Evolutionary conservation across 2,797 vertebrate genomes (phyloP).

Genomic region (Poecilia gillii): DNA sequence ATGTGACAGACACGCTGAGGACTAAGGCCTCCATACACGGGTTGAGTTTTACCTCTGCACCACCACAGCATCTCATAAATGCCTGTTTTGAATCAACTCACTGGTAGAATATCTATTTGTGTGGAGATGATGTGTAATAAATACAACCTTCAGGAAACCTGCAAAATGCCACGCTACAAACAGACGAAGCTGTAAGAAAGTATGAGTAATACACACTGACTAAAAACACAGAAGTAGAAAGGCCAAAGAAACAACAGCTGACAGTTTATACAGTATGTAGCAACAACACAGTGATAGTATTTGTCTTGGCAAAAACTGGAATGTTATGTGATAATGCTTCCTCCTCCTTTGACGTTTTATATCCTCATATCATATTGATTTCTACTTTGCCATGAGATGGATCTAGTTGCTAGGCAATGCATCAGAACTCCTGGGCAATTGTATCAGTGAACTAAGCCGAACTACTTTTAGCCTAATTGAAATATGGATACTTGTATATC

Average conservation of each 20-base stretch:
- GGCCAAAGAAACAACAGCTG: neutral
- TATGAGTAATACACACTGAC: neutral
- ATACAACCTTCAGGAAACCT: neutral
- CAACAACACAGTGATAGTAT: neutral
- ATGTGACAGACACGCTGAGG: too few relatives aligned
- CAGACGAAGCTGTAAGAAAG: neutral
- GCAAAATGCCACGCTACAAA: neutral
- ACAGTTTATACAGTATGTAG: neutral
- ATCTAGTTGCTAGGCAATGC: conserved; percentile 3
- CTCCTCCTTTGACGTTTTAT: neutral
- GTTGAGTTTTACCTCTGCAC: too few relatives aligned
- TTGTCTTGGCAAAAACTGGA: neutral
- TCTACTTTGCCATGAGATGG: neutral
- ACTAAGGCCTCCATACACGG: too few relatives aligned
- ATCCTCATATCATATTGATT: conserved; percentile 2
- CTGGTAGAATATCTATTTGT: neutral
- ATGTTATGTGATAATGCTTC: neutral
- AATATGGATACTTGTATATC: neutral
- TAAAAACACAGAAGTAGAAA: neutral
- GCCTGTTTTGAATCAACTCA: neutral
- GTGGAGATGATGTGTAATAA: neutral
- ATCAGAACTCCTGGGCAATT: neutral
- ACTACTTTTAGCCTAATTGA: neutral
- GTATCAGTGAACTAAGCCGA: neutral
- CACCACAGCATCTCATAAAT: neutral